A percentile compares a stretch with the other conserved stretches of the same genome.
Evolutionary conservation across 2,888 invertebrate species (phyloP).

Genomic region (Tubulanus polymorphus): DNA sequence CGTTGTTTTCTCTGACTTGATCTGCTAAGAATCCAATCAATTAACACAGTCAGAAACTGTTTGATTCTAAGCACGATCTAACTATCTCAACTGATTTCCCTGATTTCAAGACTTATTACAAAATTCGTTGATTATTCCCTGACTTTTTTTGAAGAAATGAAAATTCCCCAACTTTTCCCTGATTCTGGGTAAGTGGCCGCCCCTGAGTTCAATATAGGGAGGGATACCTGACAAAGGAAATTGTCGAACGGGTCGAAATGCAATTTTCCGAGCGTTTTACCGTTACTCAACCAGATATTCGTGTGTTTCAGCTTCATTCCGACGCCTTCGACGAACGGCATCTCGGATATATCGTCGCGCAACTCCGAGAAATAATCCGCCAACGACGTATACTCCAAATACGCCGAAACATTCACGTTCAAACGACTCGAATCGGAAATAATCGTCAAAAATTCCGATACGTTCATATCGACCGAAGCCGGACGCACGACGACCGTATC

Average conservation of each 20-base stretch:
- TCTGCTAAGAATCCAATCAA: no score
- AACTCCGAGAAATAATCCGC: slow-evolving; percentile 36
- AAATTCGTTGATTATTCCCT: no score
- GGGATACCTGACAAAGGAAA: slow-evolving; percentile 49
- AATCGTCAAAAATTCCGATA: slow-evolving; percentile 42
- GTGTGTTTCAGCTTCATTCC: slow-evolving; percentile 27
- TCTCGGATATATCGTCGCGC: slow-evolving; percentile 34
- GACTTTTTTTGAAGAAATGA: no score
- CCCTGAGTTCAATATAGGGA: no score
- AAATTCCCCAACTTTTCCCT: no score
- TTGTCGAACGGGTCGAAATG: slow-evolving; percentile 52
- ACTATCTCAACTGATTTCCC: no score
- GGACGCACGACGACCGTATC: slow-evolving; percentile 49
- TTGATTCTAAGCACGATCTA: no score
- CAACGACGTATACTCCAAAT: slow-evolving; percentile 50
- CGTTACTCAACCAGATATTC: slow-evolving; percentile 53
- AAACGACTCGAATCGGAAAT: slow-evolving; percentile 25
- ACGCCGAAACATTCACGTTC: slow-evolving; percentile 38
- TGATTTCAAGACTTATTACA: no score
- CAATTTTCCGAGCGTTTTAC: slow-evolving; percentile 49
- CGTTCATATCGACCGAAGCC: slow-evolving; percentile 38
- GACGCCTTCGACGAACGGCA: slow-evolving; percentile 31
- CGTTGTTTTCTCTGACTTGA: no score
- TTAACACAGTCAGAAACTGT: no score
- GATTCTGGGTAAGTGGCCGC: no score